These are phyloP conservation scores for Zootermopsis nevadensis DNA, from an alignment of 2,888 invertebrate genomes.

Conservation along the genomic window DNA sequence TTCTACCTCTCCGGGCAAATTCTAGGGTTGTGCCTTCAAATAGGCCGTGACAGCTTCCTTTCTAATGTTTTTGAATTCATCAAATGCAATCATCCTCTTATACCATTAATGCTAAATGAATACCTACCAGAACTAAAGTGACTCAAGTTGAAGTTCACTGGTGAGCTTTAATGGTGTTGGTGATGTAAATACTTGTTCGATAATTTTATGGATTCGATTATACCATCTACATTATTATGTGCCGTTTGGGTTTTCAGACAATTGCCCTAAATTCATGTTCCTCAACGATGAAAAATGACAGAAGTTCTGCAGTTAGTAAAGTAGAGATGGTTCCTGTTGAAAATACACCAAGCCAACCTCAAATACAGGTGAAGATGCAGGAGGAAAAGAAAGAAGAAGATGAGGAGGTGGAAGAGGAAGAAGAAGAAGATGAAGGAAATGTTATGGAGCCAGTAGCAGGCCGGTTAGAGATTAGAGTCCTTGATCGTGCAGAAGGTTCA, in stretches of 20 bases:
- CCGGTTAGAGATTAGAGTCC: slow-evolving; percentile 83
- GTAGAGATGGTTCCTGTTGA: slow-evolving; percentile 13
- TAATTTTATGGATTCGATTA: too few relatives aligned
- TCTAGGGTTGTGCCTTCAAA: too few relatives aligned
- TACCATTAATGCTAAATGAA: too few relatives aligned
- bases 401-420: slow-evolving; percentile 45
- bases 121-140: too few relatives aligned
- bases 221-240: too few relatives aligned
- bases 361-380: neutral
- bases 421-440: slow-evolving; percentile 60
- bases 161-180: too few relatives aligned
- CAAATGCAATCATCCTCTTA: too few relatives aligned
- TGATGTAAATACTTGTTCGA: too few relatives aligned
- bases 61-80: too few relatives aligned
- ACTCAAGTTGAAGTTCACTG: too few relatives aligned
- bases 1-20: too few relatives aligned
- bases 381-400: slow-evolving; percentile 39
- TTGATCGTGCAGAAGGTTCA: slow-evolving; percentile 56
- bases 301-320: slow-evolving; percentile 27
- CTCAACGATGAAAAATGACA: slow-evolving; percentile 28
- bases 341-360: neutral
- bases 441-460: slow-evolving; percentile 75
- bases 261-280: slow-evolving; percentile 54
- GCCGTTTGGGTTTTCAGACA: slow-evolving; percentile 50
- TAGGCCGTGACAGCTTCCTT: too few relatives aligned